A percentile compares a stretch with the other conserved stretches of the same genome.
Evolutionary conservation across 2,113 vertebrate genomes (phyloP).

Genomic region (Hippocampus abdominalis): DNA sequence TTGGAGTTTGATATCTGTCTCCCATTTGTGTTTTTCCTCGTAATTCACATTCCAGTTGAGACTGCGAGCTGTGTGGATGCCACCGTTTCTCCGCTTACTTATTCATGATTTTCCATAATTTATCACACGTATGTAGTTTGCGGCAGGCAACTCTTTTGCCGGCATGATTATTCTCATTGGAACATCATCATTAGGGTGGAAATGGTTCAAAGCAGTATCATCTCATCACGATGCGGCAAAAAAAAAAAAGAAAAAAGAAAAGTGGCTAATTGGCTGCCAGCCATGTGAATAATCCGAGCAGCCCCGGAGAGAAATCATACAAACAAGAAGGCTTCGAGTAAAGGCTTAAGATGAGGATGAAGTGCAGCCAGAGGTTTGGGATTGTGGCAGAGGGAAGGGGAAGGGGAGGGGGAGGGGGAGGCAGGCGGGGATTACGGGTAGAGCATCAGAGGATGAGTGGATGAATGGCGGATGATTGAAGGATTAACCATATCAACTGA

Average conservation of each 20-base stretch:
- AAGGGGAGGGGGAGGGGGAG: conserved; percentile 34
- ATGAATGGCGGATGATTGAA: conserved; percentile 67
- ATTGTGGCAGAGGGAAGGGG: conserved; percentile 48
- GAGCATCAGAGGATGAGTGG: conserved; percentile 66
- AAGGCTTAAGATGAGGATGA: conserved; percentile 25
- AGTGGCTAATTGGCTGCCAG: conserved; percentile 43
- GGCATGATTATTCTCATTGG: conserved; percentile 10
- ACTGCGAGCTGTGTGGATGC: not conserved
- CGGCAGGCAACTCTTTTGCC: conserved; percentile 2
- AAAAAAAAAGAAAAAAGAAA: conserved; percentile 38
- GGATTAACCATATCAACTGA: conserved; percentile 73
- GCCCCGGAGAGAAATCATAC: conserved; percentile 2
- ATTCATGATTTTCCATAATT: conserved; percentile 6
- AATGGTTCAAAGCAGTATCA: conserved; percentile 22
- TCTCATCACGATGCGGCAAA: conserved; percentile 9
- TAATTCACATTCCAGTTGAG: not conserved
- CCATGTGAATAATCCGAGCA: conserved; percentile 31
- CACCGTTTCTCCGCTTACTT: not conserved
- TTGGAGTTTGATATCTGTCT: not conserved
- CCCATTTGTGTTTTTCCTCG: not conserved
- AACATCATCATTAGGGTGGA: conserved; percentile 22
- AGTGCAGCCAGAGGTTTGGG: conserved; percentile 52
- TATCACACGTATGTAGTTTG: not conserved
- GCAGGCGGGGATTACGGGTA: conserved; percentile 68
- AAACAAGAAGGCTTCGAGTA: conserved; percentile 16